Evolutionary conservation across 2,113 vertebrate species (phyloP).

Genomic region (Struthidea cinerea): DNA sequence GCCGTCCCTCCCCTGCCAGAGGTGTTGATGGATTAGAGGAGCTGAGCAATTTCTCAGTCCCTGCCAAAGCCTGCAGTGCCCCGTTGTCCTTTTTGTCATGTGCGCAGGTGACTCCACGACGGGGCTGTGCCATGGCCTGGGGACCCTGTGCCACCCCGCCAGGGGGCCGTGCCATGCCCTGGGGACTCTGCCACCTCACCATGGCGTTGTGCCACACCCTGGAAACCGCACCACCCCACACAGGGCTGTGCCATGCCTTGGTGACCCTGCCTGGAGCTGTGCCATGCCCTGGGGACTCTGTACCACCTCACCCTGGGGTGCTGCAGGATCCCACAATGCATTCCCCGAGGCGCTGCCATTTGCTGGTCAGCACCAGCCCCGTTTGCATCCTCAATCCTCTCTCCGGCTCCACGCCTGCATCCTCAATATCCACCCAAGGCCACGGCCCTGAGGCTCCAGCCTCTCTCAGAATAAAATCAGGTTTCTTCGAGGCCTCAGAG

Average conservation of each 20-base stretch:
- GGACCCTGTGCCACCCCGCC: background rate
- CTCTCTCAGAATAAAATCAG: background rate
- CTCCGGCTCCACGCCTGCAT: background rate
- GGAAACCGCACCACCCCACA: fast-evolving
- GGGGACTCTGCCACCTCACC: no score
- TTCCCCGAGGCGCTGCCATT: fast-evolving
- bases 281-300: background rate
- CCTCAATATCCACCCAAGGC: background rate
- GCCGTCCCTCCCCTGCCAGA: background rate
- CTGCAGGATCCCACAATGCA: background rate
- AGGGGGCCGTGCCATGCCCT: background rate
- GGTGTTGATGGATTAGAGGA: background rate
- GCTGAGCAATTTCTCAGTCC: background rate
- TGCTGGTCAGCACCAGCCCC: background rate
- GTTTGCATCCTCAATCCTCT: background rate
- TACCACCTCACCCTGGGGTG: background rate
- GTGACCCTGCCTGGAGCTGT: no score
- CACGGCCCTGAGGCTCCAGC: fast-evolving
- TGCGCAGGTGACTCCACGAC: background rate
- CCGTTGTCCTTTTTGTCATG: fast-evolving
- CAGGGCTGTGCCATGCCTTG: background rate
- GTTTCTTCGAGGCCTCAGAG: background rate
- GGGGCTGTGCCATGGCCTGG: background rate
- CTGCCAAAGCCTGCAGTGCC: background rate
- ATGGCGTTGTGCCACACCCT: no score